Conservation (phyloP, 2,113 vertebrate genomes). For the Dromas ardeola region DNA sequence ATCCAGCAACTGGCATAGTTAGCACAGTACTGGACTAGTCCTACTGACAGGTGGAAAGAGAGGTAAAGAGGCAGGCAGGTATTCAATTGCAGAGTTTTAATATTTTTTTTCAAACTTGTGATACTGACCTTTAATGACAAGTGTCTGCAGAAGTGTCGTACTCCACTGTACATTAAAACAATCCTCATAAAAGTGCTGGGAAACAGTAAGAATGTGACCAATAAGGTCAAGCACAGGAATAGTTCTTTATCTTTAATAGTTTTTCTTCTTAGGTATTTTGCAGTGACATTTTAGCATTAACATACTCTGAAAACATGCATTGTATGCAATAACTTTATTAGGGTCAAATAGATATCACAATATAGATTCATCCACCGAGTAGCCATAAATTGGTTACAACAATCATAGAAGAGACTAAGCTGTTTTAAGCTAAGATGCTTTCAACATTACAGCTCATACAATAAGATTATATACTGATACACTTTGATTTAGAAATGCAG, state of each 20-base stretch:
- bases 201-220: constrained; percentile 18
- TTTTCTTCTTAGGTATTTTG: neutral
- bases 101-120: neutral
- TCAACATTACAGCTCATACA: constrained; percentile 71
- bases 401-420: constrained; percentile 73
- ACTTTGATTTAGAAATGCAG: constrained; percentile 74
- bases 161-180: neutral
- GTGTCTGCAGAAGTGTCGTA: neutral
- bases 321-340: constrained; percentile 83
- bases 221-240: neutral
- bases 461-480: constrained; percentile 63
- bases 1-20: neutral
- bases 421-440: constrained; percentile 75
- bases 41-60: neutral
- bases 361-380: constrained; percentile 77
- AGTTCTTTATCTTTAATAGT: neutral
- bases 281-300: neutral
- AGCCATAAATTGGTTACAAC: constrained; percentile 76
- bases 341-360: constrained; percentile 81
- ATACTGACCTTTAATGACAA: constrained; percentile 10
- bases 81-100: constrained; percentile 8
- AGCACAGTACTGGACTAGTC: neutral
- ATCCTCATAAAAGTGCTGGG: neutral
- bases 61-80: constrained; percentile 15
- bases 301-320: constrained; percentile 39